Conservation (phyloP, 1,140 invertebrate genomes). For the Magallana gigas region DNA sequence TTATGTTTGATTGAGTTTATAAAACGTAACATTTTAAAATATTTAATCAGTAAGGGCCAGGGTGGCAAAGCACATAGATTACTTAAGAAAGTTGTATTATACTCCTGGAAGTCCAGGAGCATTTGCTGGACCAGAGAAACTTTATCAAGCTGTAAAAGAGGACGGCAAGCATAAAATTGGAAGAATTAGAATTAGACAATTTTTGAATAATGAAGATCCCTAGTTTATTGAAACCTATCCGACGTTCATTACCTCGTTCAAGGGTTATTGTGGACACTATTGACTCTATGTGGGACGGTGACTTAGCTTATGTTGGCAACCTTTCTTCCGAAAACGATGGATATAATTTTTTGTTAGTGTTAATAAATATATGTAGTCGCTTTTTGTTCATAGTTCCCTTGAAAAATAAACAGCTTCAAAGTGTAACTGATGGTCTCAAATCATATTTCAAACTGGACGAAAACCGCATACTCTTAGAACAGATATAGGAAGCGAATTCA, state of each 20-base stretch:
- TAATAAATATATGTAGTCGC: conserved; percentile 38
- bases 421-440: not conserved
- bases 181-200: not conserved
- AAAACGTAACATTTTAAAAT: too few relatives aligned
- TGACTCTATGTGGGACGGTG: conserved; percentile 36
- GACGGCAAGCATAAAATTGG: conserved; percentile 45
- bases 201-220: conserved; percentile 25
- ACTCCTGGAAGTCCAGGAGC: conserved; percentile 28
- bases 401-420: conserved; percentile 23
- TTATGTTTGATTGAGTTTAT: too few relatives aligned
- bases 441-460: not conserved
- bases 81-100: not conserved
- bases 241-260: not conserved
- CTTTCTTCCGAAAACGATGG: conserved; percentile 10
- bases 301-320: conserved; percentile 28
- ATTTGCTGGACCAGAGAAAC: conserved; percentile 44
- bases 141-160: conserved; percentile 35
- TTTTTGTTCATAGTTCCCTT: conserved; percentile 24
- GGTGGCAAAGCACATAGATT: not conserved
- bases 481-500: conserved; percentile 49
- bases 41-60: not conserved
- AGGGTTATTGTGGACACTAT: conserved; percentile 17
- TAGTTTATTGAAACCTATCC: conserved; percentile 37
- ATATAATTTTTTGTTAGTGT: conserved; percentile 44
- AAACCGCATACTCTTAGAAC: conserved; percentile 38